Evolutionary conservation across 2,888 invertebrate species (phyloP).

Genomic region (Zeuzera pyrina): DNA sequence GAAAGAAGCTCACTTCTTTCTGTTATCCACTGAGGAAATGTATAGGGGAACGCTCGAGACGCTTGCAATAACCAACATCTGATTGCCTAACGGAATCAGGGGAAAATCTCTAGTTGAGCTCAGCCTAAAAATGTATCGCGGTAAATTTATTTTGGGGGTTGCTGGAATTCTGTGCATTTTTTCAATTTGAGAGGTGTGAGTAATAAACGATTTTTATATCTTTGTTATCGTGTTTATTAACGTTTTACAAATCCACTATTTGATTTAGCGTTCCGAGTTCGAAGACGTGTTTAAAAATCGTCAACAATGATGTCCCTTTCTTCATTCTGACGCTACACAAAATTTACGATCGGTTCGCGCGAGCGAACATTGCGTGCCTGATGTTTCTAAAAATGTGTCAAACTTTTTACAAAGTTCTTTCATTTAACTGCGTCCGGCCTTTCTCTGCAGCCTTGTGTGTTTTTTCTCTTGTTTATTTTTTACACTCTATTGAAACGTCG

Average conservation of each 20-base stretch:
- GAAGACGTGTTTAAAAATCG: conserved; percentile 57
- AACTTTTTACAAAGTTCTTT: conserved; percentile 70
- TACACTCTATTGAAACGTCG: conserved; percentile 64
- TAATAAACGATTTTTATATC: no score
- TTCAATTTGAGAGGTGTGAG: no score
- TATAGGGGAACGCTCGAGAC: conserved; percentile 42
- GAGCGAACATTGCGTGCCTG: conserved; percentile 64
- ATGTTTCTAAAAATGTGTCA: conserved; percentile 73
- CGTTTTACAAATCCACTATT: conserved; percentile 38
- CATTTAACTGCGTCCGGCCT: conserved; percentile 65
- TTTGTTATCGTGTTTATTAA: conserved; percentile 27
- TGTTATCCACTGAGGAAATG: conserved; percentile 66
- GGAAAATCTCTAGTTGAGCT: conserved; percentile 35
- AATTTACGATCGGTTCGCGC: conserved; percentile 64
- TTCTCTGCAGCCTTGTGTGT: conserved; percentile 56
- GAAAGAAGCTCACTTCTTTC: conserved; percentile 61
- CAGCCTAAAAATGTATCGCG: conserved; percentile 35
- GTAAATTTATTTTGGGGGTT: conserved; percentile 27
- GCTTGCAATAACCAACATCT: conserved; percentile 57
- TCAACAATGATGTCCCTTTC: conserved; percentile 69
- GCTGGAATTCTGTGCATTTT: no score
- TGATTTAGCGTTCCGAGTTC: conserved; percentile 42
- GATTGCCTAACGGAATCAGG: conserved; percentile 56
- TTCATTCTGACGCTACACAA: conserved; percentile 67
- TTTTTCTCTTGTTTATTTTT: conserved; percentile 64